phyloP scores from a whole-genome alignment of 1,140 invertebrate genomes.

The Pinna nobilis region DNA sequence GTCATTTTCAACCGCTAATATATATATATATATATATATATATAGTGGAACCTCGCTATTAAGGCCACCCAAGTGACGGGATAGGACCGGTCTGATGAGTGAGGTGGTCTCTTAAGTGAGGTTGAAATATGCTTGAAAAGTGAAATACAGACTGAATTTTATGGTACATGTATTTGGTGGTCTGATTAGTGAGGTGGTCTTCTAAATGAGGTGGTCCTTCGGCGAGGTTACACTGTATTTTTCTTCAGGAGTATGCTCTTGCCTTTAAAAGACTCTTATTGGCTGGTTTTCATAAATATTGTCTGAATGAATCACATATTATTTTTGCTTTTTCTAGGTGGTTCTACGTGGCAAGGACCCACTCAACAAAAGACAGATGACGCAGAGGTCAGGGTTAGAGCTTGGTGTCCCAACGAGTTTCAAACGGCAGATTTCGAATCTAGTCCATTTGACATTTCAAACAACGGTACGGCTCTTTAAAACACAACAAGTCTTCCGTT shows the following conservation, averaged over 20 bases:
- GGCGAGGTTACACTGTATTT: too few relatives aligned
- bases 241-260: background rate
- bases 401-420: slow-evolving; percentile 17
- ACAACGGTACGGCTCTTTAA: too few relatives aligned
- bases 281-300: too few relatives aligned
- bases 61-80: too few relatives aligned
- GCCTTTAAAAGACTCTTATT: too few relatives aligned
- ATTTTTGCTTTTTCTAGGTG: slow-evolving; percentile 3
- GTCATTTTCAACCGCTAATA: background rate
- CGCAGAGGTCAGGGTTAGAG: slow-evolving; percentile 13
- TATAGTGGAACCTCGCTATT: too few relatives aligned
- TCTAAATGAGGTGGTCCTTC: too few relatives aligned
- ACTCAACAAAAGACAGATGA: slow-evolving; percentile 4
- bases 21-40: background rate
- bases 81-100: background rate
- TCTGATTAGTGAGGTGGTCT: too few relatives aligned
- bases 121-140: too few relatives aligned
- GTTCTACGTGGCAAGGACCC: slow-evolving; percentile 18
- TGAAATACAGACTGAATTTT: background rate
- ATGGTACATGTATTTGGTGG: background rate
- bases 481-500: too few relatives aligned
- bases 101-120: too few relatives aligned
- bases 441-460: slow-evolving; percentile 1
- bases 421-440: slow-evolving; percentile 22
- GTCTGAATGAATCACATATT: background rate